These are phyloP conservation scores for Gastracanthus pulcherrimus DNA, from an alignment of 2,888 invertebrate genomes.

Conservation along the genomic window DNA sequence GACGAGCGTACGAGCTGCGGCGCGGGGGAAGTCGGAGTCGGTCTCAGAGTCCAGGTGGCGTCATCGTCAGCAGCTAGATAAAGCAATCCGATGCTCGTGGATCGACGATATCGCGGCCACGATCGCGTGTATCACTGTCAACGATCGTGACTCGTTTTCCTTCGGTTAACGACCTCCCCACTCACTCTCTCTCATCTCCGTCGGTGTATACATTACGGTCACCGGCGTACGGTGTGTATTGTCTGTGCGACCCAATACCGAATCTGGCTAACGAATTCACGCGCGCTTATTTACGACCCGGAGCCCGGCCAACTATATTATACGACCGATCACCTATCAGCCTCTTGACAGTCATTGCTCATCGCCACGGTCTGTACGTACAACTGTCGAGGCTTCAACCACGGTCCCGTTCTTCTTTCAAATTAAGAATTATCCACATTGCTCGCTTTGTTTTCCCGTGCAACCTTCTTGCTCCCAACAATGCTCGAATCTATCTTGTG, in stretches of 20 bases:
- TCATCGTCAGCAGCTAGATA: slow-evolving; percentile 40
- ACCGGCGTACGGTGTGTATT: too few species aligned
- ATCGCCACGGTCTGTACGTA: background rate
- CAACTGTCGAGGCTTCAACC: too few species aligned
- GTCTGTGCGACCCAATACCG: slow-evolving; percentile 48
- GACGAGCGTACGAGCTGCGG: background rate
- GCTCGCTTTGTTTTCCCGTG: background rate
- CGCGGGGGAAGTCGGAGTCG: background rate
- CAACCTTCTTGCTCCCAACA: too few species aligned
- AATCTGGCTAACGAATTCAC: slow-evolving; percentile 50
- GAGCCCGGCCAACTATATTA: background rate
- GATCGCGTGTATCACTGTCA: slow-evolving; percentile 60
- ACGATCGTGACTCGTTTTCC: slow-evolving; percentile 59
- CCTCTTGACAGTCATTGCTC: slow-evolving; percentile 26
- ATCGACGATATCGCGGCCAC: slow-evolving; percentile 55
- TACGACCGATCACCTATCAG: slow-evolving; percentile 18
- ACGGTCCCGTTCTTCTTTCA: slow-evolving; percentile 6
- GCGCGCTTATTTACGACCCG: slow-evolving; percentile 42
- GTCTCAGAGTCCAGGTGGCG: slow-evolving; percentile 49
- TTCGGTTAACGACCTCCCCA: slow-evolving; percentile 53
- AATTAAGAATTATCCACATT: background rate
- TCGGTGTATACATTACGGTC: background rate
- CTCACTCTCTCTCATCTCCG: background rate
- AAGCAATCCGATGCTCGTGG: slow-evolving; percentile 46
- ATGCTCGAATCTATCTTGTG: too few species aligned